Evolutionary conservation across 2,797 vertebrate species (phyloP).

Genomic region (Perodicticus potto): DNA sequence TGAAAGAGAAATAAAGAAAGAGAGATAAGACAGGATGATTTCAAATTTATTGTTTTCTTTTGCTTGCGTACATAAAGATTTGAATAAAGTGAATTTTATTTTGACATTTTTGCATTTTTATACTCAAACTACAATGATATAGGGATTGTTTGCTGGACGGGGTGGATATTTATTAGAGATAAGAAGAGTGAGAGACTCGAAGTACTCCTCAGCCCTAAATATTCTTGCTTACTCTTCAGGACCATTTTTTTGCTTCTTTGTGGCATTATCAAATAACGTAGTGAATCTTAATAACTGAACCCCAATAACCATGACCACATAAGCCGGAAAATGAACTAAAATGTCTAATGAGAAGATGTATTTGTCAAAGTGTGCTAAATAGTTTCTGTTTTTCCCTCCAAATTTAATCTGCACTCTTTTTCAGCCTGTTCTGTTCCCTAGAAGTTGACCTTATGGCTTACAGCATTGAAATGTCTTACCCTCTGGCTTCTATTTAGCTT

Average conservation of each 20-base stretch:
- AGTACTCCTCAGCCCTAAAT: not conserved
- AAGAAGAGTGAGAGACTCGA: not conserved
- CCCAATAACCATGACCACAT: not conserved
- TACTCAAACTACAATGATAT: not conserved
- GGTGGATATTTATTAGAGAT: not conserved
- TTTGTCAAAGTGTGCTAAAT: not conserved
- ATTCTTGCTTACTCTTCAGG: not conserved
- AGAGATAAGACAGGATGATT: not conserved
- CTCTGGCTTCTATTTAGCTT: slow-evolving; percentile 11
- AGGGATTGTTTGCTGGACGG: not conserved
- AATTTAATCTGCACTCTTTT: not conserved
- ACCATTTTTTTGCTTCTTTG: not conserved
- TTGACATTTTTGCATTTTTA: not conserved
- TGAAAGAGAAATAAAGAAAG: not conserved
- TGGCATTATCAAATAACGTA: not conserved
- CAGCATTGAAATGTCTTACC: not conserved
- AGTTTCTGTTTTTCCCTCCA: not conserved
- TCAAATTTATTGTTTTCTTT: not conserved
- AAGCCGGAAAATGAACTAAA: not conserved
- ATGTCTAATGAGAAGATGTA: not conserved
- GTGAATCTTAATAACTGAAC: not conserved
- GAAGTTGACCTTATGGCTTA: not conserved
- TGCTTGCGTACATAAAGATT: not conserved
- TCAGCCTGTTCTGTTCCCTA: not conserved
- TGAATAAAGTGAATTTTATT: slow-evolving; percentile 5